phyloP scores from a whole-genome alignment of 2,888 invertebrate species.

The Sympetrum striolatum region DNA sequence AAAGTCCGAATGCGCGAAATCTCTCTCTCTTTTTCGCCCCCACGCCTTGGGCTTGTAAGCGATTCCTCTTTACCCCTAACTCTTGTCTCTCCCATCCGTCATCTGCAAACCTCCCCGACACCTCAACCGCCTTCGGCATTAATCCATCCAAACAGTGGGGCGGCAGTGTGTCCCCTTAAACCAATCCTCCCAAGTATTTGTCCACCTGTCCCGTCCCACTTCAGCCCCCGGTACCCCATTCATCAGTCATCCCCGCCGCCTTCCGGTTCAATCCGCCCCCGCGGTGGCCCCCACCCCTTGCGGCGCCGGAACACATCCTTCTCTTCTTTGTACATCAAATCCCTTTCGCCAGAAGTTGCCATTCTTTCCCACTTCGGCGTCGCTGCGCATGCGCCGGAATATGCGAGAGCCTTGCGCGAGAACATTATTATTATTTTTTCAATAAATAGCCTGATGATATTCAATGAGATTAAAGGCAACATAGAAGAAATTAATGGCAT shows the following conservation, averaged over 20 bases:
- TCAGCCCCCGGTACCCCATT: background rate
- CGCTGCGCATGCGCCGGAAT: background rate
- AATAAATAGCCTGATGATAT: too few relatives aligned
- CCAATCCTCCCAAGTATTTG: slow-evolving; percentile 38
- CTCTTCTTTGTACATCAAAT: background rate
- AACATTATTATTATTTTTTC: too few relatives aligned
- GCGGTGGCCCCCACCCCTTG: background rate
- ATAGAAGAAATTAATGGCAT: too few relatives aligned
- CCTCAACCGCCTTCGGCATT: slow-evolving; percentile 27
- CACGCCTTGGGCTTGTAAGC: background rate
- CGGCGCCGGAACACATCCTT: background rate
- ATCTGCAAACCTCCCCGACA: background rate
- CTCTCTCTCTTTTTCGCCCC: background rate
- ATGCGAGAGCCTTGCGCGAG: background rate
- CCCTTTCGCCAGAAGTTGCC: background rate
- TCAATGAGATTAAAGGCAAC: too few relatives aligned
- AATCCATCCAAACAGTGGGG: slow-evolving; percentile 38
- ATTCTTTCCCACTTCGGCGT: background rate
- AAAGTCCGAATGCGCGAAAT: background rate
- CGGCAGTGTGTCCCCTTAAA: slow-evolving; percentile 15
- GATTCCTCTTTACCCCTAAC: background rate
- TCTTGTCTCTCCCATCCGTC: background rate
- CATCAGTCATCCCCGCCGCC: background rate
- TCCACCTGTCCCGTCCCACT: slow-evolving; percentile 27
- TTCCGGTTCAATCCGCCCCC: background rate